Evolutionary conservation across 2,888 invertebrate genomes (phyloP), one percentile per base, ranked within the genome.

Genomic region (Drosophila nr. medialis): DNA sequence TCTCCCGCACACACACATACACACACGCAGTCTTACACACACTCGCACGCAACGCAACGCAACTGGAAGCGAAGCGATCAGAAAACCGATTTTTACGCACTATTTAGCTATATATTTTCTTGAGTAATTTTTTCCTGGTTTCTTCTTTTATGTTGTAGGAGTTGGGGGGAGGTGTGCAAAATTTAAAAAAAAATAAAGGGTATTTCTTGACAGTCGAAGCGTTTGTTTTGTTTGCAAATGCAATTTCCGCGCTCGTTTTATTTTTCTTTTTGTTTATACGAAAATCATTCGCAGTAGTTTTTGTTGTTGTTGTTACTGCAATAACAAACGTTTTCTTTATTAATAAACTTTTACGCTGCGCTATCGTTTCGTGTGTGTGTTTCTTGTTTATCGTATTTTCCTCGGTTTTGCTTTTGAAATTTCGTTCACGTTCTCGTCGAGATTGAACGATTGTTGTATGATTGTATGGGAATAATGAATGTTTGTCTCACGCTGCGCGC

Each of bases 291-390:
- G 54, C 61, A 60, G 60, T 61, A 51, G 27, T 53, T 68, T 53
- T 70, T 70, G 66, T 61, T 56, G 30, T 21, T 56, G 62, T 59
- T 61, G 64, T 64, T 48, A 55, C 29, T 58, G 78, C 74, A 80
- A 85, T 40, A 89, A 87, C 88, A 88, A 88, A 81, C 83, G 89
- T 79, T 86, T 83, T 90, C 90, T 88, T 90, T 90, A 72, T 89
- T 82, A 70, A 77, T 79, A 67, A 74, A 76, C 80, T 79, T 78
- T 69, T 60, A 81, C 75, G 62, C 61, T 82, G 49, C 62, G 65
- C 65, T 82, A 75, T 81, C 73, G 79, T 71, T 66, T 71, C 67
- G 75, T 70, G 51, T 65, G 56, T 60, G 36, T 62, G 51, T 58
- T 38, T 67, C 81, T 73, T 86, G 70, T 83, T 88, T 86, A 67